Evolutionary conservation across 2,113 vertebrate genomes (phyloP).

Genomic region (Holacanthus passer): DNA sequence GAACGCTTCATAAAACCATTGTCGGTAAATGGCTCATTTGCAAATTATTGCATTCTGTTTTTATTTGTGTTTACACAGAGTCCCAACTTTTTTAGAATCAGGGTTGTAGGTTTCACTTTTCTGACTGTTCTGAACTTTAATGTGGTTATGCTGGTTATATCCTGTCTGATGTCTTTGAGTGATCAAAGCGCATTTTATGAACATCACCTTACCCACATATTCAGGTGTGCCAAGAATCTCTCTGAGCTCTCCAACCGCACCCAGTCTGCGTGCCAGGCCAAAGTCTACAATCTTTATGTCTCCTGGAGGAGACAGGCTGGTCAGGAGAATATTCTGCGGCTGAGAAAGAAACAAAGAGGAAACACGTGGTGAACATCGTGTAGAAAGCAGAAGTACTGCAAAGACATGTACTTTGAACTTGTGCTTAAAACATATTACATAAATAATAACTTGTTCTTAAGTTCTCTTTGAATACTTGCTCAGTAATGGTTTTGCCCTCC

Average conservation of each 20-base stretch:
- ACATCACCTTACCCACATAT: constrained; percentile 90
- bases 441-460: background rate
- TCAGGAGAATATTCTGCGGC: constrained; percentile 97
- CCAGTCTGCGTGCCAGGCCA: constrained; percentile 93
- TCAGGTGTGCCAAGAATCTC: constrained; percentile 97
- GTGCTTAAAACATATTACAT: background rate
- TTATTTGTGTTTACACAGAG: too few species aligned
- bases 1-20: too few species aligned
- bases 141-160: background rate
- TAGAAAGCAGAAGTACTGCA: constrained; percentile 15
- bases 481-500: background rate
- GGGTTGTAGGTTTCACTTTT: background rate
- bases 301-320: constrained; percentile 89
- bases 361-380: background rate
- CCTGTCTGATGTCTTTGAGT: background rate
- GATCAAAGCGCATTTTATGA: background rate
- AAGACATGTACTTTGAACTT: background rate
- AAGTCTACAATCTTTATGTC: constrained; percentile 98
- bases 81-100: too few species aligned
- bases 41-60: too few species aligned
- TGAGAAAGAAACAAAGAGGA: constrained; percentile 62
- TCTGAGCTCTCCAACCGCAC: constrained; percentile 87
- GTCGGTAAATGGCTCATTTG: too few species aligned
- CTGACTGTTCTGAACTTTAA: background rate
- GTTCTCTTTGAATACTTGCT: background rate